A percentile compares a stretch with the other conserved stretches of the same genome.
phyloP scores from a whole-genome alignment of 2,888 invertebrate species.

The Brenthis hecate region DNA sequence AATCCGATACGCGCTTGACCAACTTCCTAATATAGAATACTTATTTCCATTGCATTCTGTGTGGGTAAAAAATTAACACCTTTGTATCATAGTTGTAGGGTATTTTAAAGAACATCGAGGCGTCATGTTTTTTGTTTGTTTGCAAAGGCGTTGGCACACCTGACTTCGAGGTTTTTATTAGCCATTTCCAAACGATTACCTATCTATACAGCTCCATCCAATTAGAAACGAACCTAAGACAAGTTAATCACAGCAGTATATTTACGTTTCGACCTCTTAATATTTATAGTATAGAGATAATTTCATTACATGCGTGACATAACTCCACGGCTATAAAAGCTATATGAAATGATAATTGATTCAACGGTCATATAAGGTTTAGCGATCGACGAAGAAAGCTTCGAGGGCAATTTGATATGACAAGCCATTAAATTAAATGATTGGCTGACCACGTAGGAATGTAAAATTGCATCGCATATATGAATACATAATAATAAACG shows the following conservation, averaged over 20 bases:
- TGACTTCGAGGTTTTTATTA: slow-evolving; percentile 17
- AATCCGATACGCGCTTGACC: no score
- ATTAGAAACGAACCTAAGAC: background rate
- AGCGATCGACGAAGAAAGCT: slow-evolving; percentile 53
- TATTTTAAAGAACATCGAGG: background rate
- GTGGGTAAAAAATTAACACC: no score
- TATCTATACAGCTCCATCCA: background rate
- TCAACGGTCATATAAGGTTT: slow-evolving; percentile 54
- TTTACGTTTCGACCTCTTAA: slow-evolving; percentile 12
- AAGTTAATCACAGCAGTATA: slow-evolving; percentile 2
- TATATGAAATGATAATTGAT: slow-evolving; percentile 62
- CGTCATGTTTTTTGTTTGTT: slow-evolving; percentile 15
- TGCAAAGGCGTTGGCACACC: slow-evolving; percentile 18
- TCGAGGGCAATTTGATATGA: slow-evolving; percentile 59
- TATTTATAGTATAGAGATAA: slow-evolving; percentile 6
- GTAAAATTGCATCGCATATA: slow-evolving; percentile 42
- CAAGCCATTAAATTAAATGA: slow-evolving; percentile 67
- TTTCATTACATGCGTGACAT: slow-evolving; percentile 46
- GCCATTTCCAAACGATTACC: slow-evolving; percentile 16
- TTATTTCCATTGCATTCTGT: no score
- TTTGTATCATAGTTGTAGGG: no score
- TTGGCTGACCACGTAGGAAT: slow-evolving; percentile 65
- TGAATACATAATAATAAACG: slow-evolving; percentile 11
- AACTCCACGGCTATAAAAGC: slow-evolving; percentile 45
- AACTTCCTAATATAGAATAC: no score